These are phyloP conservation scores for Alectura lathami DNA, from an alignment of 2,113 vertebrate genomes.

Conservation along the genomic window DNA sequence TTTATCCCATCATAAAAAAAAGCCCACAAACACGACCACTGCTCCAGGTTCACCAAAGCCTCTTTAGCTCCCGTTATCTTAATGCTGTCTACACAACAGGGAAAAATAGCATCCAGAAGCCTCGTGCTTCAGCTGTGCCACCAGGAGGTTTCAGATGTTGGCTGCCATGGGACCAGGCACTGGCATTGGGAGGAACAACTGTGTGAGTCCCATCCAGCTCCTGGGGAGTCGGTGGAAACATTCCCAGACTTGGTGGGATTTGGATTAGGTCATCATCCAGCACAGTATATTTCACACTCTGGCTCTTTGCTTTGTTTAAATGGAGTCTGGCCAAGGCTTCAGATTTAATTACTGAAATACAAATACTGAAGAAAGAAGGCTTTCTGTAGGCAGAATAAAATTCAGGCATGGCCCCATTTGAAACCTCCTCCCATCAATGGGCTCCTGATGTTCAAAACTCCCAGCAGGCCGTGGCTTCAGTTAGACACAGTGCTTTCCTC, in stretches of 20 bases:
- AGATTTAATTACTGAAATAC: neutral
- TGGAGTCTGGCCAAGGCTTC: conserved; percentile 31
- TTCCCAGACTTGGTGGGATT: conserved; percentile 40
- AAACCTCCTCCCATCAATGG: neutral
- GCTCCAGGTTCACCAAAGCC: neutral
- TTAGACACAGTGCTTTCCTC: neutral
- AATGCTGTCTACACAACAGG: neutral
- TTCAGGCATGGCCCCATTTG: neutral
- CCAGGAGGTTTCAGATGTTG: rapidly evolving
- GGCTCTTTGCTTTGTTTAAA: conserved; percentile 37
- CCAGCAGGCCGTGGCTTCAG: neutral
- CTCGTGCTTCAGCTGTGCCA: neutral
- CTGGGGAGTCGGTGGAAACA: neutral
- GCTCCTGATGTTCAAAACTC: neutral
- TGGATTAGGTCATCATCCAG: conserved; percentile 37
- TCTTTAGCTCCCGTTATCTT: neutral
- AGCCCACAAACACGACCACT: neutral
- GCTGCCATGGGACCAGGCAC: neutral
- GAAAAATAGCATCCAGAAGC: neutral
- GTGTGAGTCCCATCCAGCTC: neutral
- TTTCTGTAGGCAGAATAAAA: neutral
- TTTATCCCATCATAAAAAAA: neutral
- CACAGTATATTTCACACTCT: conserved; percentile 1
- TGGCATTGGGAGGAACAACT: rapidly evolving
- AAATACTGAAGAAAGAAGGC: neutral